Percentiles rank a stretch among this genome's conserved stretches.
Conservation (phyloP, 2,113 vertebrate genomes). For the Rhegmatorhina hoffmannsi region DNA sequence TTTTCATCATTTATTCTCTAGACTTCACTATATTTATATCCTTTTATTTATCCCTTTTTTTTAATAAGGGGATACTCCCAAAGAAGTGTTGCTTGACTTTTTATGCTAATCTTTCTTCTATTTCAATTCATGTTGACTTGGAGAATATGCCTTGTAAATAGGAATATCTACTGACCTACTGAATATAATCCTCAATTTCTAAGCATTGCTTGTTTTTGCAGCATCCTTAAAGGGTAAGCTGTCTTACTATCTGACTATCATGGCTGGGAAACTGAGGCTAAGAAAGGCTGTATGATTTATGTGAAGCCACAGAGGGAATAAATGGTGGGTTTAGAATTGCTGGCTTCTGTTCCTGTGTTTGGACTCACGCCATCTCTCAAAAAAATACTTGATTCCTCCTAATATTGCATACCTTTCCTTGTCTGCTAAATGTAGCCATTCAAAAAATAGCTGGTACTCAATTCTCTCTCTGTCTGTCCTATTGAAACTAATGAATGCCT, state of each 20-base stretch:
- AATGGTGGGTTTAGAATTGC: slow-evolving; percentile 20
- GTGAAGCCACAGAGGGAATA: slow-evolving; percentile 33
- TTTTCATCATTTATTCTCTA: background rate
- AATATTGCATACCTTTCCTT: background rate
- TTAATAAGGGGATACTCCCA: background rate
- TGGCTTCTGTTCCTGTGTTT: slow-evolving; percentile 18
- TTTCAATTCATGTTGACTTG: slow-evolving; percentile 41
- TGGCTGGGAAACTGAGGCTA: slow-evolving; percentile 59
- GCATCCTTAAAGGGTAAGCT: slow-evolving; percentile 56
- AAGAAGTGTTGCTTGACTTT: background rate
- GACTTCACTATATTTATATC: background rate
- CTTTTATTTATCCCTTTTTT: background rate
- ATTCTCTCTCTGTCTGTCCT: slow-evolving; percentile 33
- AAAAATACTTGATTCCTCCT: slow-evolving; percentile 17
- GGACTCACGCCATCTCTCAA: background rate
- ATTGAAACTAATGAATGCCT: slow-evolving; percentile 54
- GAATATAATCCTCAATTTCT: slow-evolving; percentile 43
- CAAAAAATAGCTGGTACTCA: background rate
- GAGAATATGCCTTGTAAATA: slow-evolving; percentile 48
- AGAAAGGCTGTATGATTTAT: slow-evolving; percentile 38
- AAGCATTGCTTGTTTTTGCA: slow-evolving; percentile 47
- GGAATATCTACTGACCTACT: slow-evolving; percentile 1
- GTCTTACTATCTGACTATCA: slow-evolving; percentile 42
- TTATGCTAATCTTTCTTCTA: slow-evolving; percentile 1
- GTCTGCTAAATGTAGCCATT: slow-evolving; percentile 9